phyloP scores from a whole-genome alignment of 1,140 invertebrate species.

The Cotesia chilonis region DNA sequence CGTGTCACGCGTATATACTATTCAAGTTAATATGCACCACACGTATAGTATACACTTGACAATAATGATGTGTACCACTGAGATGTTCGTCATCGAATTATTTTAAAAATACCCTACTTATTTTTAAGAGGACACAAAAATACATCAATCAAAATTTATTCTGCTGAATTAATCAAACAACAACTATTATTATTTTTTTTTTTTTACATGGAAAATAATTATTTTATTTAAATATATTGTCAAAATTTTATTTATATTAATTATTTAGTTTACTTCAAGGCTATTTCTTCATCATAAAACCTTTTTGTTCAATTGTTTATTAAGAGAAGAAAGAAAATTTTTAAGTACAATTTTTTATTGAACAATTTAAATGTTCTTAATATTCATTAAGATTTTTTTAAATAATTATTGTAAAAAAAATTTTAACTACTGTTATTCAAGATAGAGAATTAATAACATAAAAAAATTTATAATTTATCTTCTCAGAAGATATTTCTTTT shows the following conservation, averaged over 20 bases:
- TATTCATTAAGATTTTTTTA: too few relatives aligned
- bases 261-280: too few relatives aligned
- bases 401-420: too few relatives aligned
- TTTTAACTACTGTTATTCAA: too few relatives aligned
- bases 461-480: too few relatives aligned
- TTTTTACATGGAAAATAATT: background rate
- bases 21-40: conserved; percentile 19
- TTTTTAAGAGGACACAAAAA: background rate
- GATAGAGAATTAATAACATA: too few relatives aligned
- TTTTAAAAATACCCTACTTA: background rate
- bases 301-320: too few relatives aligned
- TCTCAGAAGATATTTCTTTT: too few relatives aligned
- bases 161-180: background rate
- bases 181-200: background rate
- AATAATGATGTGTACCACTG: background rate
- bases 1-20: conserved; percentile 16
- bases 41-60: background rate
- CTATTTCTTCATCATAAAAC: too few relatives aligned
- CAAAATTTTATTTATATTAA: background rate
- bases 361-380: too few relatives aligned
- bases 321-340: too few relatives aligned
- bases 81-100: background rate
- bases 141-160: background rate
- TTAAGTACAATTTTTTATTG: too few relatives aligned
- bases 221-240: conserved; percentile 14